Evolutionary conservation across 2,113 vertebrate species (phyloP), one percentile per base, ranked within the genome.

Genomic region (Brevimyrus niger): DNA sequence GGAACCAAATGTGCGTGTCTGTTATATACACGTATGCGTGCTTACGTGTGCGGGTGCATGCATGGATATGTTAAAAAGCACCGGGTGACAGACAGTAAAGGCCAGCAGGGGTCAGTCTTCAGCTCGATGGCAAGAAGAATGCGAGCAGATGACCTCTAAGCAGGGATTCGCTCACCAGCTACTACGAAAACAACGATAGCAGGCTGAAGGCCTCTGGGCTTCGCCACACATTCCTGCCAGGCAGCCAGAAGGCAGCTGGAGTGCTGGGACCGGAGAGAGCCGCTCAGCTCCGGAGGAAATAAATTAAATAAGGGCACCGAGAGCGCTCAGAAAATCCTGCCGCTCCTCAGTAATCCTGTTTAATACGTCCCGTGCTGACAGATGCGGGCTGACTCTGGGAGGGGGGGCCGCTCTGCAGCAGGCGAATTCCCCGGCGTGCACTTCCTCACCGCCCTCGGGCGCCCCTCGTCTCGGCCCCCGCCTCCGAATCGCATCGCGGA

Each of bases 321-420:
- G 83, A 86, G 44, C 65, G 15, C 76, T 76, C 44, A 21, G 38
- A 76, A 88, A 88, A 48, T 35, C 47, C 46, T 42, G 31, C 58
- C 27, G 46, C 48, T 35, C 65, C 65, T 13, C 44, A 4, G 87
- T 88, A 80, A 88, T 88, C 87, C 87, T 50, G 23, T 88, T 80
- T 88, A 88, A 88, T 88, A 44, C 87, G 27, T 80, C 46, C 23
- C 27, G 87, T 38, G 61, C 65, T 88, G 65, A 80, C 87, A 88
- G 87, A 88, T 51, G 31, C 69, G 65, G 65, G 65, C 47, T 17
- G 47, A 80, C 65, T 38, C 5, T 19, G n/a, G 73, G 65, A 51
- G 65, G 87, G 19, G 46, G 51, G 61, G 61, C 44, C 2, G n/a
- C 15, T 48, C n/a, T 61, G 55, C 61, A n/a, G 44, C 13, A 76